These are phyloP conservation scores for Murina feae DNA, from an alignment of 2,113 vertebrate genomes.

Conservation along the genomic window DNA sequence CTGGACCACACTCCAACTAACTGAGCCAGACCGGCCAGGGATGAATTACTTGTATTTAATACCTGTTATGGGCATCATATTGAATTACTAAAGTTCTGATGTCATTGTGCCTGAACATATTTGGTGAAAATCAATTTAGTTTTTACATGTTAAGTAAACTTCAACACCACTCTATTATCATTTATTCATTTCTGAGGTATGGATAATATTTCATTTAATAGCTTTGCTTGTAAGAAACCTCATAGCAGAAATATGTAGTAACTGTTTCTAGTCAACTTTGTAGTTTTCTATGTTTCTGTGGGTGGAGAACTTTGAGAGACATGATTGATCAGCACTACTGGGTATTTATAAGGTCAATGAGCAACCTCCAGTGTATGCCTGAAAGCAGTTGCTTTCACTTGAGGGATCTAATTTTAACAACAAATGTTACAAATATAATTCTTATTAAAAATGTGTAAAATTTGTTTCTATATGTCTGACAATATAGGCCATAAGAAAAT, in stretches of 20 bases:
- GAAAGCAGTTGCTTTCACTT: neutral
- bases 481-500: neutral
- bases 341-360: neutral
- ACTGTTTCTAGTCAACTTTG: neutral
- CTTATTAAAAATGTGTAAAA: neutral
- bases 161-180: neutral
- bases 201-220: neutral
- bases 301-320: neutral
- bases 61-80: neutral
- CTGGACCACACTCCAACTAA: no score
- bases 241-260: neutral
- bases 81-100: neutral
- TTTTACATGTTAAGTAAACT: neutral
- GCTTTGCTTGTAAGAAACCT: neutral
- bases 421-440: neutral
- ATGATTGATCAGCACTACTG: neutral
- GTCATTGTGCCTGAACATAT: neutral
- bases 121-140: neutral
- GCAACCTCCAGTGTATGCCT: neutral
- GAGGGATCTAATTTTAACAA: neutral
- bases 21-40: no score
- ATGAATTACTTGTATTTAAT: neutral
- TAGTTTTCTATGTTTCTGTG: neutral
- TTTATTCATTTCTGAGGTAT: neutral
- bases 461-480: neutral